Conservation (phyloP, 1,140 invertebrate genomes). For the Papilio xuthus region DNA sequence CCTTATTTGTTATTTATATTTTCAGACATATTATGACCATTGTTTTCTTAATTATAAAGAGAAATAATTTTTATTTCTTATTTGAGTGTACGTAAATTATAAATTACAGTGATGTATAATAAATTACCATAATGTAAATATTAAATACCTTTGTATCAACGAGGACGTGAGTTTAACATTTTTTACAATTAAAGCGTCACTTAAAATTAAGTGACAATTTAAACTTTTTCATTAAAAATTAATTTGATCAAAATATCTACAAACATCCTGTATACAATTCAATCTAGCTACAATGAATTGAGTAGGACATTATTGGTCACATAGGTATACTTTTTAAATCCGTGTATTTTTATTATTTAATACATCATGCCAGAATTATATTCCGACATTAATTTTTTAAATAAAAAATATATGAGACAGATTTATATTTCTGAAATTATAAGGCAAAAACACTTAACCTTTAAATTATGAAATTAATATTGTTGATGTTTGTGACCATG, state of each 20-base stretch:
- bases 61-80: not conserved
- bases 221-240: not conserved
- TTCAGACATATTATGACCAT: not conserved
- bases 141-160: not conserved
- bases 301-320: not conserved
- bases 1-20: not conserved
- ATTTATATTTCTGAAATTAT: too few relatives aligned
- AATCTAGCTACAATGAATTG: not conserved
- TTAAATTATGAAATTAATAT: not conserved
- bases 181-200: not conserved
- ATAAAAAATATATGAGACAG: too few relatives aligned
- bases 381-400: too few relatives aligned
- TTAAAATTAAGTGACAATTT: not conserved
- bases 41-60: not conserved
- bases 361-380: too few relatives aligned
- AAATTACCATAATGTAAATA: not conserved
- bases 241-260: not conserved
- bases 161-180: not conserved
- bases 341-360: too few relatives aligned
- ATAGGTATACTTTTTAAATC: too few relatives aligned
- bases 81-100: not conserved
- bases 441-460: too few relatives aligned
- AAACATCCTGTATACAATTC: not conserved
- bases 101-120: not conserved
- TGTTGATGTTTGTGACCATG: not conserved